phyloP scores from a whole-genome alignment of 2,113 vertebrate species.

The Clarias magur region DNA sequence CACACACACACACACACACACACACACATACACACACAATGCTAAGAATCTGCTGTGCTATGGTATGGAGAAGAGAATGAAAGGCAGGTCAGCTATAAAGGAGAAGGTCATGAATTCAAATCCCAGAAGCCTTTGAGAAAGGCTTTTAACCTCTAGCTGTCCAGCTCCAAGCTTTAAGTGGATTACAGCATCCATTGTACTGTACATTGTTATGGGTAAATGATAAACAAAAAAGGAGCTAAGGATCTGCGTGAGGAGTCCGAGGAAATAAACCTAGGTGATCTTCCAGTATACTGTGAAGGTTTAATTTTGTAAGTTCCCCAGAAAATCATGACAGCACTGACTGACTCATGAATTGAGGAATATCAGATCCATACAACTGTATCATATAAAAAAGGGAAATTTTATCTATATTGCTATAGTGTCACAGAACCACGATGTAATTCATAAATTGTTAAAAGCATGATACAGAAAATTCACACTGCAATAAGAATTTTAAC shows the following conservation, averaged over 20 bases:
- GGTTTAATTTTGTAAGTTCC: not conserved
- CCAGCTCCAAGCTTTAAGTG: not conserved
- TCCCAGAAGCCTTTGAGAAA: not conserved
- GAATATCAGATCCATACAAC: not conserved
- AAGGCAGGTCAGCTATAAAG: not conserved
- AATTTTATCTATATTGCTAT: not conserved
- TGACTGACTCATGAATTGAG: not conserved
- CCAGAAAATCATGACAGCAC: not conserved
- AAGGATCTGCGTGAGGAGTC: not conserved
- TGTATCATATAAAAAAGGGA: not conserved
- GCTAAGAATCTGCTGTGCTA: not conserved
- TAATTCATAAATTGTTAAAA: not conserved
- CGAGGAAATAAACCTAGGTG: not conserved
- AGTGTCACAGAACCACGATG: not conserved
- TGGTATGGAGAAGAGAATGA: not conserved
- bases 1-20: constrained; percentile 4
- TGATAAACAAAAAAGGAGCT: not conserved
- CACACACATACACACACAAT: not conserved
- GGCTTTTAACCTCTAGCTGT: not conserved
- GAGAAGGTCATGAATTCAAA: not conserved
- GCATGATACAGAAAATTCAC: not conserved
- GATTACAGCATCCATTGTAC: not conserved
- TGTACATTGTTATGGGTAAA: not conserved
- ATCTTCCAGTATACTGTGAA: not conserved
- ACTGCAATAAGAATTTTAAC: too few relatives aligned